These are phyloP conservation scores for Chrosomus eos DNA, from an alignment of 2,797 vertebrate genomes.

Conservation along the genomic window DNA sequence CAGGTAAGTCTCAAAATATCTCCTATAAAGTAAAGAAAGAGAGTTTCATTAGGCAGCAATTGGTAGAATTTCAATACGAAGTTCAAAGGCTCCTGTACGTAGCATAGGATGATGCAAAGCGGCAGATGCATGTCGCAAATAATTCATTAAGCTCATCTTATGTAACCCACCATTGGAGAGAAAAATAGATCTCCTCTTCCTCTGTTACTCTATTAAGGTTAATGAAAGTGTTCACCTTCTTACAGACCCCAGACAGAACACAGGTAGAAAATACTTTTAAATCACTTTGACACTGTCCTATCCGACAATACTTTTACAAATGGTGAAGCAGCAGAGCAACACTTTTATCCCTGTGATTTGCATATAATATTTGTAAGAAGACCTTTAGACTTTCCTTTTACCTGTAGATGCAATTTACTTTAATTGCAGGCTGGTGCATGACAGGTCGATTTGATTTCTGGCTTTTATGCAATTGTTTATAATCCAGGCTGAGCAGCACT, in stretches of 20 bases:
- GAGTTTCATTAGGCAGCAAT: background rate
- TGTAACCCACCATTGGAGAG: background rate
- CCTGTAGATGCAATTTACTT: background rate
- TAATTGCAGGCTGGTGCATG: background rate
- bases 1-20: background rate
- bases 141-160: constrained; percentile 37
- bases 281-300: background rate
- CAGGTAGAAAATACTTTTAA: background rate
- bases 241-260: background rate
- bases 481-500: no score
- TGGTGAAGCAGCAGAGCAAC: background rate
- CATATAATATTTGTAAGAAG: constrained; percentile 1
- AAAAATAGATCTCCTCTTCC: background rate
- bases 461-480: background rate
- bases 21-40: background rate
- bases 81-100: constrained; percentile 5
- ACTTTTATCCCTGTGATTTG: no score
- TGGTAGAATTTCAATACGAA: background rate
- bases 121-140: constrained; percentile 33
- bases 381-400: background rate
- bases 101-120: constrained; percentile 12
- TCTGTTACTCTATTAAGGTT: background rate
- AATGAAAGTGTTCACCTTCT: constrained; percentile 23
- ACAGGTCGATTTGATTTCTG: background rate
- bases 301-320: background rate